phyloP scores from a whole-genome alignment of 2,888 invertebrate species.

The Pyrgus malvae region DNA sequence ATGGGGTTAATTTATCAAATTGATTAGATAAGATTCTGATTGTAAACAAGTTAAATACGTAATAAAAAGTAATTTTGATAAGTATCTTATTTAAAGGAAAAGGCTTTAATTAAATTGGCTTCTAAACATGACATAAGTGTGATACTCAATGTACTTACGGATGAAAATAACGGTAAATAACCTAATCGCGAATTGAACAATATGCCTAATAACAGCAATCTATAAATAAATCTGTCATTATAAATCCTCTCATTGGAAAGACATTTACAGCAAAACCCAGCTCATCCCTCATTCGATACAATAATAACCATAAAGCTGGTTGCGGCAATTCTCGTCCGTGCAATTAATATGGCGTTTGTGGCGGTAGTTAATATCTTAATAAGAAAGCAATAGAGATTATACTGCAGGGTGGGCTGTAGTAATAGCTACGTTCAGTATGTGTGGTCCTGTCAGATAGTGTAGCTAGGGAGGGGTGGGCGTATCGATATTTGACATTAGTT shows the following conservation, averaged over 20 bases:
- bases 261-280: constrained; percentile 1
- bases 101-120: too few species aligned
- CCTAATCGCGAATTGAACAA: too few species aligned
- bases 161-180: too few species aligned
- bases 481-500: constrained; percentile 47
- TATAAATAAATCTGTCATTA: too few species aligned
- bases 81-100: too few species aligned
- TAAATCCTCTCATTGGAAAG: constrained; percentile 8
- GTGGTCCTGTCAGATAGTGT: constrained; percentile 60
- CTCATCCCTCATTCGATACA: constrained; percentile 1
- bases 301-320: constrained; percentile 12
- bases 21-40: too few species aligned
- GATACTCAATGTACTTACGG: too few species aligned
- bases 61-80: too few species aligned
- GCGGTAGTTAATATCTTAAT: constrained; percentile 77
- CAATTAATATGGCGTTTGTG: constrained; percentile 66
- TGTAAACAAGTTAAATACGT: too few species aligned
- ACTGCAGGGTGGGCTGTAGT: constrained; percentile 56
- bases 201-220: too few species aligned
- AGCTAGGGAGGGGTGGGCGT: constrained; percentile 33
- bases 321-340: constrained; percentile 28
- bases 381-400: constrained; percentile 74
- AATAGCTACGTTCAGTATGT: constrained; percentile 53
- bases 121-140: too few species aligned
- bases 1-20: too few species aligned